A percentile compares a stretch with the other conserved stretches of the same genome.
Evolutionary conservation across 2,113 vertebrate species (phyloP).

Genomic region (Peucedramus taeniatus): DNA sequence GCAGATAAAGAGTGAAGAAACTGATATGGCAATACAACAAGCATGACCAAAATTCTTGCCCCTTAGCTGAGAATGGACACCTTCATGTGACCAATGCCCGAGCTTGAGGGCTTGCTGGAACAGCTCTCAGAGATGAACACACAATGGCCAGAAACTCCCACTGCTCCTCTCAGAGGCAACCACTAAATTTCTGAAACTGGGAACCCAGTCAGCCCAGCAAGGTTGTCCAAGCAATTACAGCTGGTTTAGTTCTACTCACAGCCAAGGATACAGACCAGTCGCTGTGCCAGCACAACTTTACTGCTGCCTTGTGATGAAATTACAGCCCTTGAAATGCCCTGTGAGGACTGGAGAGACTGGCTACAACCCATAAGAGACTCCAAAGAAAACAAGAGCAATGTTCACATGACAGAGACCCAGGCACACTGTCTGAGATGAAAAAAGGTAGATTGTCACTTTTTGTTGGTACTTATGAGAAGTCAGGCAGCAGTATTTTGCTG

Average conservation of each 20-base stretch:
- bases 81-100: background rate
- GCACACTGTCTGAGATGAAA: background rate
- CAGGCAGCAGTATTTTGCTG: background rate
- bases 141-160: background rate
- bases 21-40: background rate
- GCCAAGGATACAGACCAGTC: rapidly evolving
- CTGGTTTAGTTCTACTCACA: background rate
- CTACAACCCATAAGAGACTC: background rate
- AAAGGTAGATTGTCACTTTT: background rate
- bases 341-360: background rate
- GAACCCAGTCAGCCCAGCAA: background rate
- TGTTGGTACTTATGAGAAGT: background rate
- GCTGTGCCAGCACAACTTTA: background rate
- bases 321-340: background rate
- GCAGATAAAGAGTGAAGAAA: background rate
- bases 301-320: background rate
- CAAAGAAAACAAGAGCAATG: background rate
- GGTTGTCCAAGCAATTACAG: background rate
- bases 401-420: background rate
- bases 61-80: background rate
- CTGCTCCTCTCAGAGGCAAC: background rate
- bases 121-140: background rate
- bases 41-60: background rate
- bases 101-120: background rate
- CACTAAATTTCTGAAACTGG: background rate